Percentiles rank a stretch among this genome's conserved stretches.
Evolutionary conservation across 2,888 invertebrate species (phyloP).

Genomic region (Phyllotreta cruciferae): DNA sequence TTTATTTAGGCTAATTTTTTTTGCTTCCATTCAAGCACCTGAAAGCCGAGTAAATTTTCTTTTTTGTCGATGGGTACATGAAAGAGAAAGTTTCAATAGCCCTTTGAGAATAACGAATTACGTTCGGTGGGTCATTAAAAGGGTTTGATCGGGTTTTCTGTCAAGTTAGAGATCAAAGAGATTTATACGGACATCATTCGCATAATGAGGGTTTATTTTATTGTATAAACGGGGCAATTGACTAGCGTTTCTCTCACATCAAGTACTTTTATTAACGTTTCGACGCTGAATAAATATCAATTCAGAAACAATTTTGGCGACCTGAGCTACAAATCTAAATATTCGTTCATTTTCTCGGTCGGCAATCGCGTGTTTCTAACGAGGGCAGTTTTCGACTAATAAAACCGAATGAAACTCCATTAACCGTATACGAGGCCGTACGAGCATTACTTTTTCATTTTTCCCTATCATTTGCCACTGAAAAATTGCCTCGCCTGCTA

Average conservation of each 20-base stretch:
- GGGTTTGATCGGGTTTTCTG: background rate
- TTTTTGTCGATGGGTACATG: slow-evolving; percentile 25
- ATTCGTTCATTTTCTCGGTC: slow-evolving; percentile 1
- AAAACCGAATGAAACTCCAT: slow-evolving; percentile 9
- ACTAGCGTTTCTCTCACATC: too few relatives aligned
- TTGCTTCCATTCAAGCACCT: background rate
- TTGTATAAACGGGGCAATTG: too few relatives aligned
- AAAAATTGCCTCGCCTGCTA: slow-evolving; percentile 7
- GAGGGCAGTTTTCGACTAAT: slow-evolving; percentile 12
- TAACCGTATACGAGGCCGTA: slow-evolving; percentile 10
- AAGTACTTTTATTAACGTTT: too few relatives aligned
- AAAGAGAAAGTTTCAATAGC: slow-evolving; percentile 34
- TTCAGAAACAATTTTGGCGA: slow-evolving; percentile 1
- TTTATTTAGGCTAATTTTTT: too few relatives aligned
- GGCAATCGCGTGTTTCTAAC: slow-evolving; percentile 7
- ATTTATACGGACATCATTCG: slow-evolving; percentile 3
- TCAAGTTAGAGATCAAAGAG: slow-evolving; percentile 21
- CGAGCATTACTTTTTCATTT: slow-evolving; percentile 6
- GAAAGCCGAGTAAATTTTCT: slow-evolving; percentile 29
- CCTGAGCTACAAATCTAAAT: slow-evolving; percentile 5
- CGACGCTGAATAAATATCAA: background rate
- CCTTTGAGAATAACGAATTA: slow-evolving; percentile 33
- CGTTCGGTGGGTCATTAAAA: slow-evolving; percentile 16
- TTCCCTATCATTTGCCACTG: slow-evolving; percentile 9
- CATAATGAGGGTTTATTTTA: background rate